Conservation (phyloP, 1,140 invertebrate genomes). For the Cotesia vestalis region DNA sequence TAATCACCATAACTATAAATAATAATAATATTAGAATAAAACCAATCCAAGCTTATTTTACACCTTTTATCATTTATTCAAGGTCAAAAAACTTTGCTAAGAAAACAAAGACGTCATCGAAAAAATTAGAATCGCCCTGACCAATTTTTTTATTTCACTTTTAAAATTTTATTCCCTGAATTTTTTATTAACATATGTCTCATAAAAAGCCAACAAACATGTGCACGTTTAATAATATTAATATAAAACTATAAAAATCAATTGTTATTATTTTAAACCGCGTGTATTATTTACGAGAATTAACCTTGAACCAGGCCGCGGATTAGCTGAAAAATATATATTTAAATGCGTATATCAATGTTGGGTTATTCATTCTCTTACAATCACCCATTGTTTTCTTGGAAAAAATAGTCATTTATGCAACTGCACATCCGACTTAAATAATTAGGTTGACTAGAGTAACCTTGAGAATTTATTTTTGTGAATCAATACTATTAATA, state of each 20-base stretch:
- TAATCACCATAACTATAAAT: not conserved
- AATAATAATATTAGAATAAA: too few relatives aligned
- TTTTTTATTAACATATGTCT: conserved; percentile 3
- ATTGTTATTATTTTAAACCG: not conserved
- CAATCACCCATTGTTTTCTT: conserved; percentile 23
- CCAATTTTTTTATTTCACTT: conserved; percentile 2
- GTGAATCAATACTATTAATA: too few relatives aligned
- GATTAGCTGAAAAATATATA: not conserved
- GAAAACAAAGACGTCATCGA: conserved; percentile 11
- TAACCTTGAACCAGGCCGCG: not conserved
- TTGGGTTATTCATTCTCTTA: conserved; percentile 7
- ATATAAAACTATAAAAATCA: not conserved
- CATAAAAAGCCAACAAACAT: not conserved
- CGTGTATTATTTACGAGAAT: not conserved
- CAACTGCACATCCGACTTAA: not conserved
- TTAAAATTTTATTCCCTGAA: not conserved
- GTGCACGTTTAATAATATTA: not conserved
- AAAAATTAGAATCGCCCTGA: conserved; percentile 21
- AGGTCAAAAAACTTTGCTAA: not conserved
- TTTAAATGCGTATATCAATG: conserved; percentile 4
- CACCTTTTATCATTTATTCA: not conserved
- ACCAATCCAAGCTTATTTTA: not conserved
- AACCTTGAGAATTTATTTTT: conserved; percentile 2
- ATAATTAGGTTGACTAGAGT: conserved; percentile 19
- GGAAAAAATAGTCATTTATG: conserved; percentile 5